phyloP scores from a whole-genome alignment of 2,797 vertebrate species.

The Sebastes hopkinsi region DNA sequence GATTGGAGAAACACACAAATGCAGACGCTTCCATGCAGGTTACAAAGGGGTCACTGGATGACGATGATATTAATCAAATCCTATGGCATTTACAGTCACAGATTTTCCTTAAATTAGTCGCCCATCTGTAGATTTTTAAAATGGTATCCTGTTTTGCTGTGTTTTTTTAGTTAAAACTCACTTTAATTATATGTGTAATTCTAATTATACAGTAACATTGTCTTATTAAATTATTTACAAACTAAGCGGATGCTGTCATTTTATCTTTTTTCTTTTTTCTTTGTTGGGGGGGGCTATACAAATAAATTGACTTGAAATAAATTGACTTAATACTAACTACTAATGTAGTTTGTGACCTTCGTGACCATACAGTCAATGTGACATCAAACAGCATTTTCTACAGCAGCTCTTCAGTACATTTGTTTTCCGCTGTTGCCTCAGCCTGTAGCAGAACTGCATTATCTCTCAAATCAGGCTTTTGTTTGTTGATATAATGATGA shows the following conservation, averaged over 20 bases:
- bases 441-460: neutral
- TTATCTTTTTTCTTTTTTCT: neutral
- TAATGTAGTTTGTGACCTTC: neutral
- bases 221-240: slow-evolving; percentile 29
- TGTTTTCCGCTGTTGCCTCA: neutral
- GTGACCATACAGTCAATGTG: neutral
- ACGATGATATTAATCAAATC: neutral
- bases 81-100: neutral
- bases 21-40: no score
- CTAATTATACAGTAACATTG: neutral
- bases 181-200: neutral
- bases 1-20: neutral
- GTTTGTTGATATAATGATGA: neutral
- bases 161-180: neutral
- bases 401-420: neutral
- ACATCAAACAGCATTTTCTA: neutral
- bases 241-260: neutral
- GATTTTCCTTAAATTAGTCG: neutral
- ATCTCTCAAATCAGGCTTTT: neutral
- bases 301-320: no score
- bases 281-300: no score
- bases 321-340: no score
- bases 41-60: neutral
- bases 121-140: neutral
- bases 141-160: neutral